Evolutionary conservation across 2,888 invertebrate genomes (phyloP), one percentile per base, ranked within the genome.

Genomic region (Scaptomyza caliginosa): DNA sequence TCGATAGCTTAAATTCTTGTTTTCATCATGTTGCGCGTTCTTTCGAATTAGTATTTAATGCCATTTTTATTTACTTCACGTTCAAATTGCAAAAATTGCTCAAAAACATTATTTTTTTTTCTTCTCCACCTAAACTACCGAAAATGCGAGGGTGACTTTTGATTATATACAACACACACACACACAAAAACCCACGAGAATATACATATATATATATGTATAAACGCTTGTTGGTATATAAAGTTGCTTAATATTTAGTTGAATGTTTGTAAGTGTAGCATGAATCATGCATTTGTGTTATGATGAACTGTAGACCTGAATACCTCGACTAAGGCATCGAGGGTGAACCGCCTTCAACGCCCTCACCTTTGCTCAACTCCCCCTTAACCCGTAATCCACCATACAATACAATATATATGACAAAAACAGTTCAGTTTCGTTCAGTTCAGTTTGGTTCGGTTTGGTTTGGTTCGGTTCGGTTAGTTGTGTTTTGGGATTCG

Each of bases 221-320:
- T 26, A 6, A n/a, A n/a, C 24, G 19, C 21, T 8, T 36, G 39
- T 16, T 8, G 8, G 34, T 56, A 32, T 39, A 40, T 64, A 62
- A 65, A 48, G 55, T 58, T 67, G 60, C 74, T 66, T 64, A 83
- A 77, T 87, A 77, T 81, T 85, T 84, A 73, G 79, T 81, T 56
- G 54, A 54, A 60, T 62, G 67, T 65, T 65, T 65, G 77, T 72
- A 48, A 80, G 81, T 80, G 68, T 80, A 66, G 74, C 68, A 84
- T 86, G 79, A 79, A 66, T 79, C 82, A 79, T 79, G 59, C 45
- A 72, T 52, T 50, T 52, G 30, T 5, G n/a, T 3, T 11, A 13
- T 42, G 51, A 70, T 63, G 74, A 50, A 64, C 77, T 51, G 50
- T 19, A 28, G 10, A 40, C n/a, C 40, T 32, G 13, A 1, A 40